These are phyloP conservation scores for Micropoecilia bifurca DNA, from an alignment of 2,797 vertebrate genomes.

Conservation along the genomic window DNA sequence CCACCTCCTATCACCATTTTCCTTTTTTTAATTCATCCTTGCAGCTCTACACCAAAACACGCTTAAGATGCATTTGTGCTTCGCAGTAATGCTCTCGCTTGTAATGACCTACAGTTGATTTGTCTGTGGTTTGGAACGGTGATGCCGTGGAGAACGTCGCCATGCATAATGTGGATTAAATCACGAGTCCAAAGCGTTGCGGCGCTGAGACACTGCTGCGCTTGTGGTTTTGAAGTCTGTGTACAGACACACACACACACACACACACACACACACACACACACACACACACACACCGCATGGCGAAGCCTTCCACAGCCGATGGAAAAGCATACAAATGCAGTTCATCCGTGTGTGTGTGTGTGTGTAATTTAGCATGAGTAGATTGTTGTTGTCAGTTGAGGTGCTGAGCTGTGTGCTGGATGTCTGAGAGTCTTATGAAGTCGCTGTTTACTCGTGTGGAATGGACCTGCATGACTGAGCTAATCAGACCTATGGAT, in stretches of 20 bases:
- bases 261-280: no score
- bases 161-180: constrained; percentile 72
- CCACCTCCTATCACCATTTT: constrained; percentile 36
- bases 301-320: no score
- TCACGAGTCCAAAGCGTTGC: constrained; percentile 46
- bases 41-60: constrained; percentile 45
- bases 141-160: constrained; percentile 46
- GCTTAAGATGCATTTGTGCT: constrained; percentile 61
- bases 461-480: constrained; percentile 29
- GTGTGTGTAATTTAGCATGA: constrained; percentile 61
- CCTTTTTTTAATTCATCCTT: constrained; percentile 22
- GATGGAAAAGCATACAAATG: constrained; percentile 23
- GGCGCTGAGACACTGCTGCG: constrained; percentile 24
- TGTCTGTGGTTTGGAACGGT: constrained; percentile 40
- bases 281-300: no score
- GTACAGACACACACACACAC: not conserved
- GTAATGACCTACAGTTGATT: constrained; percentile 60
- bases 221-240: constrained; percentile 39
- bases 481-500: constrained; percentile 28
- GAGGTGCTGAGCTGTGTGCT: constrained; percentile 24
- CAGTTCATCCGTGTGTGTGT: constrained; percentile 24
- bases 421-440: constrained; percentile 35
- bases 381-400: constrained; percentile 28
- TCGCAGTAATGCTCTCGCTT: constrained; percentile 51
- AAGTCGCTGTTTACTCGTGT: constrained; percentile 24